A percentile compares a stretch with the other conserved stretches of the same genome.
These are phyloP conservation scores for Drosophila kokeensis DNA, from an alignment of 2,888 invertebrate species.

Conservation along the genomic window DNA sequence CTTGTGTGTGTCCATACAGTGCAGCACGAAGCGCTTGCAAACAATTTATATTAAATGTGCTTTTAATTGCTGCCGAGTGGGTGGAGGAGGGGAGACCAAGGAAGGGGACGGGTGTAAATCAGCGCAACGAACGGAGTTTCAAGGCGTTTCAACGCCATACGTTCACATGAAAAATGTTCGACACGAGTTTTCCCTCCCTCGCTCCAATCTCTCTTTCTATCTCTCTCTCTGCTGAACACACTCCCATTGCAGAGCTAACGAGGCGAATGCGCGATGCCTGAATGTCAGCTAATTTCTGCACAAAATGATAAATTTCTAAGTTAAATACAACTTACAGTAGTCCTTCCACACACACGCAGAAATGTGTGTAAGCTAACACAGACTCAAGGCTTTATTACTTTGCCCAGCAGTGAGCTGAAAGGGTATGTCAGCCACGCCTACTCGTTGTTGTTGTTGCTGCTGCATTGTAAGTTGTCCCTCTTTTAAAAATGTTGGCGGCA, in stretches of 20 bases:
- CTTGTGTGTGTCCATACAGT: conserved; percentile 40
- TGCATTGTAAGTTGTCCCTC: conserved; percentile 64
- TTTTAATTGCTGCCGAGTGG: conserved; percentile 55
- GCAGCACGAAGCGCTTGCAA: conserved; percentile 47
- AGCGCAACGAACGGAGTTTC: conserved; percentile 35
- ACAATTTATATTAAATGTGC: conserved; percentile 70
- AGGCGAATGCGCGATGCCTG: conserved; percentile 52
- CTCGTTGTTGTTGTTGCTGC: conserved; percentile 15
- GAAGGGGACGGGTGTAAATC: background rate
- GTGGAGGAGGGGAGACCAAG: background rate
- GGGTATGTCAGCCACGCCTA: conserved; percentile 5
- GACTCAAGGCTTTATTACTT: conserved; percentile 31
- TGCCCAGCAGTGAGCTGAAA: conserved; percentile 1
- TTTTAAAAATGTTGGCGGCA: conserved; percentile 71
- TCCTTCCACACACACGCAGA: background rate
- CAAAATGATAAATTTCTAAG: conserved; percentile 62
- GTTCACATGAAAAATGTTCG: conserved; percentile 30
- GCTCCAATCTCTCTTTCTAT: background rate
- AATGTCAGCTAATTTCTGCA: conserved; percentile 49
- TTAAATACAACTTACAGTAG: conserved; percentile 45
- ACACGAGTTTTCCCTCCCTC: conserved; percentile 5
- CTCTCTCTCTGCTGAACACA: background rate
- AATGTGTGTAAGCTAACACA: conserved; percentile 17
- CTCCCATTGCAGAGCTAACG: conserved; percentile 23
- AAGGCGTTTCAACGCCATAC: conserved; percentile 32